phyloP scores from a whole-genome alignment of 2,113 vertebrate genomes.

The Larimichthys polyactis region DNA sequence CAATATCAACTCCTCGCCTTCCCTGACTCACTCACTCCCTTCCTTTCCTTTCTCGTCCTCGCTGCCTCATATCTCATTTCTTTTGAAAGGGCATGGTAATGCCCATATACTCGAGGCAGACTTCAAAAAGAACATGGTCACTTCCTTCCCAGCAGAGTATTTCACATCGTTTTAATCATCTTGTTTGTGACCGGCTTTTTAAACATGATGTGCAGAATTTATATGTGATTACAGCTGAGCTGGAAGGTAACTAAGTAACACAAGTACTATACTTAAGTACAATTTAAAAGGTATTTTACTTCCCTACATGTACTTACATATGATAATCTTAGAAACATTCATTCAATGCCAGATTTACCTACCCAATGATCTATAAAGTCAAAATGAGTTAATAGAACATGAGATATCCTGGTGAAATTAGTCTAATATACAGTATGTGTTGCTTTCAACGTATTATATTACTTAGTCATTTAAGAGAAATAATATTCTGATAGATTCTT shows the following conservation, averaged over 20 bases:
- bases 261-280: too few species aligned
- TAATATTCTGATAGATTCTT: neutral
- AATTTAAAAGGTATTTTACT: too few species aligned
- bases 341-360: neutral
- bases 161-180: neutral
- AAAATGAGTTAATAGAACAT: neutral
- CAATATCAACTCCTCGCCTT: slow-evolving; percentile 41
- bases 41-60: slow-evolving; percentile 16
- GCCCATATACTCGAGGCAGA: slow-evolving; percentile 13
- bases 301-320: neutral
- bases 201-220: neutral
- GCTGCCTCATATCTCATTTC: slow-evolving; percentile 46
- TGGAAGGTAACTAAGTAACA: neutral
- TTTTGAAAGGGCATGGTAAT: slow-evolving; percentile 33
- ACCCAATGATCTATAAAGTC: too few species aligned
- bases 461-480: neutral
- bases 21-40: slow-evolving; percentile 10
- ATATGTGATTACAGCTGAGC: neutral
- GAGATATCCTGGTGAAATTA: neutral
- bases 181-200: neutral
- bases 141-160: neutral
- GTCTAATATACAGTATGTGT: neutral
- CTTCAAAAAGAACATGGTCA: slow-evolving; percentile 17
- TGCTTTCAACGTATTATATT: neutral
- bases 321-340: neutral